Conservation (phyloP, 2,888 invertebrate genomes). For the Tiliacea citrago region DNA sequence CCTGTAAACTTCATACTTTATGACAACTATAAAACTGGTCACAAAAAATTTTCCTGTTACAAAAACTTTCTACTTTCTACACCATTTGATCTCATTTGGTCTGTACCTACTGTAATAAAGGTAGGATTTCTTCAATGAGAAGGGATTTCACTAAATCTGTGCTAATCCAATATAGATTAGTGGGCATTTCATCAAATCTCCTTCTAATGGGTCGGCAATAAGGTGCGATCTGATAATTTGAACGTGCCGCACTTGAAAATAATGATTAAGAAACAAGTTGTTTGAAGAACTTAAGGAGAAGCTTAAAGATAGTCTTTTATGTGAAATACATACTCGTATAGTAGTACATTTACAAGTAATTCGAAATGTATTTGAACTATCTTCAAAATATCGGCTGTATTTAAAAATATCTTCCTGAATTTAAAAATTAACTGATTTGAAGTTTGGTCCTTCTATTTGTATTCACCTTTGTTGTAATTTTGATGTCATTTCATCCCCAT, state of each 20-base stretch:
- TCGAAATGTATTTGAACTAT: neutral
- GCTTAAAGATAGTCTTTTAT: neutral
- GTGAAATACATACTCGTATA: too few species aligned
- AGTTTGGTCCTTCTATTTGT: neutral
- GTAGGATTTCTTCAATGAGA: conserved; percentile 50
- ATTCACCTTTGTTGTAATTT: neutral
- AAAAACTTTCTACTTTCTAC: conserved; percentile 37
- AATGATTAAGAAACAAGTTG: conserved; percentile 42
- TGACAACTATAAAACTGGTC: conserved; percentile 39
- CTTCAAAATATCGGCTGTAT: neutral
- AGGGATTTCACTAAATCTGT: conserved; percentile 56
- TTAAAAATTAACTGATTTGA: neutral
- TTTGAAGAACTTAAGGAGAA: conserved; percentile 3
- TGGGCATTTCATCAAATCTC: conserved; percentile 58
- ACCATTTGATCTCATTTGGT: conserved; percentile 45
- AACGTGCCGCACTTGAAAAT: conserved; percentile 26
- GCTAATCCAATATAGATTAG: conserved; percentile 66
- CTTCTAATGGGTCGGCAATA: conserved; percentile 54
- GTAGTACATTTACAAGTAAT: neutral
- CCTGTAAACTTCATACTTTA: conserved; percentile 55
- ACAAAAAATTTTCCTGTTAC: conserved; percentile 25
- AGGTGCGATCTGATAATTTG: conserved; percentile 46
- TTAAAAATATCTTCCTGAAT: too few species aligned
- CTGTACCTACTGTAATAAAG: conserved; percentile 56
- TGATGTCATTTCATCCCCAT: neutral